Evolutionary conservation across 2,888 invertebrate genomes (phyloP).

Genomic region (Eristalinus sepulchralis): DNA sequence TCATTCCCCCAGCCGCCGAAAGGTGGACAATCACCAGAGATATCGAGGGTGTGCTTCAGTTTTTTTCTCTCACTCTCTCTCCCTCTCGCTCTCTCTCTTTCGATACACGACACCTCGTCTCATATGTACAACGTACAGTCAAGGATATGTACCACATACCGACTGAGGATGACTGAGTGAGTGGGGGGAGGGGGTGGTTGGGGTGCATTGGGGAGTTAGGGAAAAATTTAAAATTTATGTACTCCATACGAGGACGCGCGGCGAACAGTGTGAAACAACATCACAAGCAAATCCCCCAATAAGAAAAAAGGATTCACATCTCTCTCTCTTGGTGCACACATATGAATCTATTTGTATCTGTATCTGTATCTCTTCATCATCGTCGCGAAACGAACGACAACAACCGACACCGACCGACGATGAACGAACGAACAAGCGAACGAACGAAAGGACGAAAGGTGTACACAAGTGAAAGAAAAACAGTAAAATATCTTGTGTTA

Average conservation of each 20-base stretch:
- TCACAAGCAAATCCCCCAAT: conserved; percentile 67
- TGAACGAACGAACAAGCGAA: too few relatives aligned
- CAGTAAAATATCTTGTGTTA: conserved; percentile 67
- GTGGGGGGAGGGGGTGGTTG: not conserved
- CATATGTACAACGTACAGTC: conserved; percentile 32
- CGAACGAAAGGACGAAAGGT: conserved; percentile 19
- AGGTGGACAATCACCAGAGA: conserved; percentile 5
- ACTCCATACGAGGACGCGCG: conserved; percentile 54
- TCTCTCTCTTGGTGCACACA: conserved; percentile 15
- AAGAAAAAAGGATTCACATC: conserved; percentile 69
- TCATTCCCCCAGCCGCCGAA: not conserved
- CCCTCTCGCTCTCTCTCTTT: too few relatives aligned
- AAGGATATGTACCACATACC: conserved; percentile 21
- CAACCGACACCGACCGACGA: not conserved
- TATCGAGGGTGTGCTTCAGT: conserved; percentile 33
- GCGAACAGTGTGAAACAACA: conserved; percentile 32
- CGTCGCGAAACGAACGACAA: not conserved
- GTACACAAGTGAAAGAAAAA: conserved; percentile 51
- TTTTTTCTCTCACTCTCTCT: too few relatives aligned
- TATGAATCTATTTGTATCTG: not conserved
- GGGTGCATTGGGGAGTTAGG: not conserved
- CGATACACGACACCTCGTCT: conserved; percentile 16
- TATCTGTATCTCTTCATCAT: not conserved
- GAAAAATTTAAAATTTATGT: conserved; percentile 52
- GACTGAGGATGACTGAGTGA: not conserved